Conservation (phyloP, 2,888 invertebrate genomes). For the Balanococcus diminutus region DNA sequence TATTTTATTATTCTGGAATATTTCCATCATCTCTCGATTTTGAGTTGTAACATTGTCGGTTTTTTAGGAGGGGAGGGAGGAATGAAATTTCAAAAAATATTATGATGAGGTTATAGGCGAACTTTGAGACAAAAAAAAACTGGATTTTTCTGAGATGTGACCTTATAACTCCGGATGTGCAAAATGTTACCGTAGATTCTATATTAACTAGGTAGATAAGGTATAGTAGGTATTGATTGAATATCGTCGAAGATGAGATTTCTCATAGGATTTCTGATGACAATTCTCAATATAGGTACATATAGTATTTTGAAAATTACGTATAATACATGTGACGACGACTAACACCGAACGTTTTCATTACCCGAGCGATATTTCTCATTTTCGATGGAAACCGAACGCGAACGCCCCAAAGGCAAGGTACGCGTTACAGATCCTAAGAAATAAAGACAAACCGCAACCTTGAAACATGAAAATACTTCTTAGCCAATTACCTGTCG, state of each 20-base stretch:
- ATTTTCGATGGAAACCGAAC: not conserved
- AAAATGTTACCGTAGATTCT: too few relatives aligned
- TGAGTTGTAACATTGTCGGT: too few relatives aligned
- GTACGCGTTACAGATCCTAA: not conserved
- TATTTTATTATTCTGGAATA: too few relatives aligned
- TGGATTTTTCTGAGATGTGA: too few relatives aligned
- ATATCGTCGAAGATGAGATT: not conserved
- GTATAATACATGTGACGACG: not conserved
- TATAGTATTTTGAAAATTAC: not conserved
- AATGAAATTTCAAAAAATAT: too few relatives aligned
- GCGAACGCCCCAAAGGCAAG: conserved; percentile 20
- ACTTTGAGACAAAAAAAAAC: too few relatives aligned
- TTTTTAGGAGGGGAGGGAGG: too few relatives aligned
- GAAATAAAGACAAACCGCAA: conserved; percentile 23
- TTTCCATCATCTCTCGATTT: too few relatives aligned
- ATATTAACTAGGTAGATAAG: not conserved
- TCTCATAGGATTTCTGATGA: not conserved
- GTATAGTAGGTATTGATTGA: not conserved
- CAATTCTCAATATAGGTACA: not conserved
- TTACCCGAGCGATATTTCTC: not conserved
- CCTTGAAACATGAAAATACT: conserved; percentile 33
- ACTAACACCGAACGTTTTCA: not conserved
- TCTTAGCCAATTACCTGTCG: conserved; percentile 39
- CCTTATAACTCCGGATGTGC: not conserved
- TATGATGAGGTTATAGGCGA: too few relatives aligned